Percentiles rank a stretch among this genome's conserved stretches.
Evolutionary conservation across 2,113 vertebrate species (phyloP).

Genomic region (Dasyornis broadbenti): DNA sequence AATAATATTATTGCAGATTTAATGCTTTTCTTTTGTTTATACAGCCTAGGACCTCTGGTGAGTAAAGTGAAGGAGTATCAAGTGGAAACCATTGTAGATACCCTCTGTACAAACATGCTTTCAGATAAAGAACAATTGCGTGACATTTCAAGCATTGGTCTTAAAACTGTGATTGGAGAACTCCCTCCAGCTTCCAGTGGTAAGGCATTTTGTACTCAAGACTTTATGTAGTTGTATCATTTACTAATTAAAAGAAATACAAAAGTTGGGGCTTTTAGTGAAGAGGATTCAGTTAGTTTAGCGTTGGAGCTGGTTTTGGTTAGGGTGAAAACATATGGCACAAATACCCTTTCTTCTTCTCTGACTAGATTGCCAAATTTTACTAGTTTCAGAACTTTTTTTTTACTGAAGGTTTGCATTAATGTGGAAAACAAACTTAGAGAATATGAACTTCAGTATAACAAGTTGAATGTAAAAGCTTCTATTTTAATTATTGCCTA

Average conservation of each 20-base stretch:
- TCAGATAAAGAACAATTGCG: slow-evolving; percentile 97
- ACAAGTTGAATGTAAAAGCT: neutral
- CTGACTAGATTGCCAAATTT: neutral
- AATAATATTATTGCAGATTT: neutral
- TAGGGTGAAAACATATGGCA: neutral
- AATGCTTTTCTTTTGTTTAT: slow-evolving; percentile 21
- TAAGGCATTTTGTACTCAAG: slow-evolving; percentile 62
- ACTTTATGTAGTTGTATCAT: neutral
- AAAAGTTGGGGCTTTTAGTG: neutral
- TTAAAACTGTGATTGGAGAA: slow-evolving; percentile 98
- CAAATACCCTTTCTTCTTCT: neutral
- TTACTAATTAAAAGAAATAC: neutral
- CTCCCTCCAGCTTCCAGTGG: slow-evolving; percentile 97
- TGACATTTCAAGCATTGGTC: slow-evolving; percentile 97
- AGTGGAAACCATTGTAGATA: slow-evolving; percentile 98
- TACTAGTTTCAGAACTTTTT: neutral
- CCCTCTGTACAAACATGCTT: slow-evolving; percentile 98
- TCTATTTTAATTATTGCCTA: neutral
- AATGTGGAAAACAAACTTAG: neutral
- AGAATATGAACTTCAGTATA: neutral
- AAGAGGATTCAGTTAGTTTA: neutral
- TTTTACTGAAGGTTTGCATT: neutral
- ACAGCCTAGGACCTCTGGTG: slow-evolving; percentile 93
- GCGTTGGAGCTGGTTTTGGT: neutral
- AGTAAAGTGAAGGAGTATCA: slow-evolving; percentile 99